phyloP scores from a whole-genome alignment of 2,113 vertebrate species.

The Propithecus coquereli region DNA sequence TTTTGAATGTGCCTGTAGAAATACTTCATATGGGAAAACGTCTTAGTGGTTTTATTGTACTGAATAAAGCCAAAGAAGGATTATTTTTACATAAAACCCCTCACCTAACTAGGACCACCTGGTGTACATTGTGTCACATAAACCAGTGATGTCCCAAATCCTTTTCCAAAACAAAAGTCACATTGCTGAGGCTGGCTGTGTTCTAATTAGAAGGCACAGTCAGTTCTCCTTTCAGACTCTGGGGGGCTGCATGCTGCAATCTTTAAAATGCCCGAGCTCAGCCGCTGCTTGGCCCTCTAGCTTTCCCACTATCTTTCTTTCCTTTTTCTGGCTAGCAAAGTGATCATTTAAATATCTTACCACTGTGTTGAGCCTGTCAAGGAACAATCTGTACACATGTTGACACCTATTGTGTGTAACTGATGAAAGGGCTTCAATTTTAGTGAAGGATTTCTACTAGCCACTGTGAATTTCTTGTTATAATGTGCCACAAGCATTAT shows the following conservation, averaged over 20 bases:
- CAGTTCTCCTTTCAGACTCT: conserved; percentile 53
- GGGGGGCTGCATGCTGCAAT: conserved; percentile 52
- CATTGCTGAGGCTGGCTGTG: neutral
- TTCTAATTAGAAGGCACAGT: neutral
- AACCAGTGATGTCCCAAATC: conserved; percentile 54
- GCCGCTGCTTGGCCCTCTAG: neutral
- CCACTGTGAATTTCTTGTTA: conserved; percentile 10
- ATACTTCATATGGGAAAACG: conserved; percentile 66
- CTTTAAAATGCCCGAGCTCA: neutral
- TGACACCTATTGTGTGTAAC: neutral
- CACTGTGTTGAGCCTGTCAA: neutral
- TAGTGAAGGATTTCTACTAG: neutral
- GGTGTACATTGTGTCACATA: conserved; percentile 58
- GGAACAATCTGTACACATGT: neutral
- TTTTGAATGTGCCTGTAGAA: conserved; percentile 67
- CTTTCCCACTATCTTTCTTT: neutral
- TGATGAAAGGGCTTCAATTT: conserved; percentile 45
- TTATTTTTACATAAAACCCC: conserved; percentile 73
- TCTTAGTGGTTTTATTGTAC: conserved; percentile 71
- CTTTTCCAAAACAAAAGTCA: conserved; percentile 58
- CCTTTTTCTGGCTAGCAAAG: neutral
- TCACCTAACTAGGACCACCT: conserved; percentile 76
- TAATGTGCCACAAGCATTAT: neutral
- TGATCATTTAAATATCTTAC: conserved; percentile 39
- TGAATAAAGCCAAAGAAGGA: conserved; percentile 67